Evolutionary conservation across 2,797 vertebrate genomes (phyloP).

Genomic region (Knipowitschia caucasica): DNA sequence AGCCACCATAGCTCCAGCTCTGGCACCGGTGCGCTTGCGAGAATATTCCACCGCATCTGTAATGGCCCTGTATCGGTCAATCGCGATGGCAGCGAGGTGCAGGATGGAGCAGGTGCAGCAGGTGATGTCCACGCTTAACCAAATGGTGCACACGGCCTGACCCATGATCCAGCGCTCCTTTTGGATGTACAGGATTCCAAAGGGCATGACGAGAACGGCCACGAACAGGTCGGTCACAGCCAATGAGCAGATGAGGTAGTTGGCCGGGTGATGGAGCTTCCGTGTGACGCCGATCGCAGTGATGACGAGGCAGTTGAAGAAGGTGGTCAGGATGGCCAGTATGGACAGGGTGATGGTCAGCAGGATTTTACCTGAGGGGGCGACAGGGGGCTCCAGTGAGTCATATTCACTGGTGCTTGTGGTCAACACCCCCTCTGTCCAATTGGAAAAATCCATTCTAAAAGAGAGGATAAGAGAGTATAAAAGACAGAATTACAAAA

Average conservation of each 20-base stretch:
- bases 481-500: conserved; percentile 22
- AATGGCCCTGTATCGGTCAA: conserved; percentile 93
- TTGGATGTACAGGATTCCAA: conserved; percentile 93
- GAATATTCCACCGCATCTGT: conserved; percentile 96
- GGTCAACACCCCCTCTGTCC: conserved; percentile 78
- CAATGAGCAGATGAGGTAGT: conserved; percentile 96
- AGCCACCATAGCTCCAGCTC: conserved; percentile 87
- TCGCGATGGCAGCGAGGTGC: conserved; percentile 91
- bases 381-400: conserved; percentile 67
- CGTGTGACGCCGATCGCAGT: conserved; percentile 93
- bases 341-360: conserved; percentile 88
- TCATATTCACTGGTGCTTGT: conserved; percentile 62
- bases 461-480: conserved; percentile 9
- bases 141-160: conserved; percentile 89
- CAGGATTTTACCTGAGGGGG: conserved; percentile 83
- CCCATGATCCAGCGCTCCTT: conserved; percentile 95
- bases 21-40: conserved; percentile 87
- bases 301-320: conserved; percentile 96
- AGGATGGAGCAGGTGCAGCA: conserved; percentile 97
- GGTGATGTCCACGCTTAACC: conserved; percentile 92
- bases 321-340: conserved; percentile 87
- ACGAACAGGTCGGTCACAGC: conserved; percentile 96
- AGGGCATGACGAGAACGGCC: conserved; percentile 97
- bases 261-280: conserved; percentile 95
- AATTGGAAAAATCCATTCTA: conserved; percentile 91